These are phyloP conservation scores for Platalea minor DNA, from an alignment of 2,797 vertebrate species.

Conservation along the genomic window DNA sequence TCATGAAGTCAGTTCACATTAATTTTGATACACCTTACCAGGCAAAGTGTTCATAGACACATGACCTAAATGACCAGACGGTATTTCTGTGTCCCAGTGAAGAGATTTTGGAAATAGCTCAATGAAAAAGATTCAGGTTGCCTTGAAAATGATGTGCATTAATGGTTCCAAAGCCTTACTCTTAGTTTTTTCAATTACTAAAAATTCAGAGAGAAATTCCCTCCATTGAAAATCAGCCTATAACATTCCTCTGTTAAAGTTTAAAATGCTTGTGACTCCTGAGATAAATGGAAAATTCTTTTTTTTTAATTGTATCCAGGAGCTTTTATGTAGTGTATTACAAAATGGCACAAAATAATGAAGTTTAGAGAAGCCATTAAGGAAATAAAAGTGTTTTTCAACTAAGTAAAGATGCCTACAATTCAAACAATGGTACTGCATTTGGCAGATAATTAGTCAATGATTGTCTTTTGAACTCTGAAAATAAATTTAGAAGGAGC, in stretches of 20 bases:
- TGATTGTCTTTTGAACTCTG: constrained; percentile 21
- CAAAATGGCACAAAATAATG: background rate
- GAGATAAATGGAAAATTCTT: background rate
- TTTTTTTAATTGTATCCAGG: background rate
- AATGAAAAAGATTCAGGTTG: background rate
- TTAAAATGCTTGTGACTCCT: background rate
- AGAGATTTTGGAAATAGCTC: background rate
- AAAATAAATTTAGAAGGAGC: constrained; percentile 3
- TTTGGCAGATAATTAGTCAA: constrained; percentile 24
- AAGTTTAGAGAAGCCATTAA: background rate
- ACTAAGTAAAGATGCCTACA: background rate
- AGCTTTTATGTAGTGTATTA: background rate
- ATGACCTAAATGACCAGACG: background rate
- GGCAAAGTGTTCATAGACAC: background rate
- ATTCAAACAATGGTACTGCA: background rate
- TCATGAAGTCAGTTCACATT: background rate
- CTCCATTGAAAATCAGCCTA: background rate
- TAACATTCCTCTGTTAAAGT: background rate
- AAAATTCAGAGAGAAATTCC: background rate
- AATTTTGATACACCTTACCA: background rate
- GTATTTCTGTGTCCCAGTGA: background rate
- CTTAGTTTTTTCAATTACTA: background rate
- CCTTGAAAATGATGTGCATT: background rate
- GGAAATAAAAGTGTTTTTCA: constrained; percentile 15
- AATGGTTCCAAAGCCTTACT: background rate